Conservation (phyloP, 2,888 invertebrate genomes). For the Drosophila cyrtoloma region DNA sequence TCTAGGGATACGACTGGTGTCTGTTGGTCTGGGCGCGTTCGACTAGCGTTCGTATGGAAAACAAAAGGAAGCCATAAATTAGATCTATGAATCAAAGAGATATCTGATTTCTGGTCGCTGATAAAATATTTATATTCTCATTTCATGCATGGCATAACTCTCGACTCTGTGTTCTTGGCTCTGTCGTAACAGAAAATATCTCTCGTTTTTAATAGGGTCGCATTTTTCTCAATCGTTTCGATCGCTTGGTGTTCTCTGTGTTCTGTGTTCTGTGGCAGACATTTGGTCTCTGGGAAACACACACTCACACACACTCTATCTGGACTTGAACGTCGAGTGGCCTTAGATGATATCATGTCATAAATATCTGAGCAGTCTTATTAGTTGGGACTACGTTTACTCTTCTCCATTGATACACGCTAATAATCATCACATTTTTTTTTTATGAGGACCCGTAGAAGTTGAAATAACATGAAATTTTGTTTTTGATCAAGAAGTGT, state of each 20-base stretch:
- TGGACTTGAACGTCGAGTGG: constrained; percentile 34
- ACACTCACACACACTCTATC: constrained; percentile 11
- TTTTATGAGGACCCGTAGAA: constrained; percentile 41
- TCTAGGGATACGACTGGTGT: constrained; percentile 55
- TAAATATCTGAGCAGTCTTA: constrained; percentile 75
- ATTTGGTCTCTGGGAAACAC: constrained; percentile 57
- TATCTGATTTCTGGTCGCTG: constrained; percentile 83
- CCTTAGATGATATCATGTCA: constrained; percentile 79
- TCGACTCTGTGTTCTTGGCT: constrained; percentile 22
- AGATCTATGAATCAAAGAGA: constrained; percentile 83
- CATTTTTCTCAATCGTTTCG: constrained; percentile 40
- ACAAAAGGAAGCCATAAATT: constrained; percentile 84
- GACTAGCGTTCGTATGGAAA: constrained; percentile 28
- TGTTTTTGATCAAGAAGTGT: constrained; percentile 12
- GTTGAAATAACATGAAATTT: constrained; percentile 25
- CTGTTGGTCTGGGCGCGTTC: constrained; percentile 62
- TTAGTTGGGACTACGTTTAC: constrained; percentile 57
- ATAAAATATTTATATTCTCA: constrained; percentile 83
- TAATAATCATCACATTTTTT: constrained; percentile 43
- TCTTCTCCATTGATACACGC: constrained; percentile 34
- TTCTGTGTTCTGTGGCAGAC: constrained; percentile 47
- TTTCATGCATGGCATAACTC: constrained; percentile 75
- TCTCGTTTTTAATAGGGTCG: constrained; percentile 64
- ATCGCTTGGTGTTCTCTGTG: neutral
- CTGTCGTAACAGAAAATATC: constrained; percentile 25